A percentile compares a stretch with the other conserved stretches of the same genome.
These are phyloP conservation scores for Caenorhabditis wallacei DNA, from an alignment of 2,888 invertebrate species.

Conservation along the genomic window DNA sequence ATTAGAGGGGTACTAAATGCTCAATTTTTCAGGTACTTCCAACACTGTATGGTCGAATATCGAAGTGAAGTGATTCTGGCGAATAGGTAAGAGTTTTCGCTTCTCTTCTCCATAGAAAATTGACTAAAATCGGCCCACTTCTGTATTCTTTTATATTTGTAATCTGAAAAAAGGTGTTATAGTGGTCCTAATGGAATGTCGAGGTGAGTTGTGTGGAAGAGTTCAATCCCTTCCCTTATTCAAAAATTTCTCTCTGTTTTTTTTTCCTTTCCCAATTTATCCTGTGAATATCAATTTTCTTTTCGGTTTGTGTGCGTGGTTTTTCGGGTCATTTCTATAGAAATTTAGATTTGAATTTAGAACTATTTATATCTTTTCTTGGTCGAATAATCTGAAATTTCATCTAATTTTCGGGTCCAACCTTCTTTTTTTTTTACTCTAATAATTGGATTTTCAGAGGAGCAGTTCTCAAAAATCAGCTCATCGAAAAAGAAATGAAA, in stretches of 20 bases:
- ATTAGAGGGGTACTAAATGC: too few species aligned
- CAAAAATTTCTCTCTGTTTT: constrained; percentile 13
- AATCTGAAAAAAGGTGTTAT: constrained; percentile 15
- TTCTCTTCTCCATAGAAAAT: neutral
- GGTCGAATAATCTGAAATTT: constrained; percentile 1
- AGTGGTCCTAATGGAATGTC: constrained; percentile 52
- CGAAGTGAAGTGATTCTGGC: constrained; percentile 95
- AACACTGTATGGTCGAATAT: constrained; percentile 95
- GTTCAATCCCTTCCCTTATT: constrained; percentile 22
- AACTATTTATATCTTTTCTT: constrained; percentile 3
- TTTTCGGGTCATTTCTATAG: constrained; percentile 19
- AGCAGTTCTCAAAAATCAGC: constrained; percentile 94
- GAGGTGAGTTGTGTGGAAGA: constrained; percentile 54
- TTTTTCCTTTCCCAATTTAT: constrained; percentile 9
- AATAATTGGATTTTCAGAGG: constrained; percentile 87
- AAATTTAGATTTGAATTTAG: neutral
- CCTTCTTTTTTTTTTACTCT: neutral
- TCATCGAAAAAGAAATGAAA: constrained; percentile 92
- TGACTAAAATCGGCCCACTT: constrained; percentile 3
- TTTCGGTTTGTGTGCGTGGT: constrained; percentile 40
- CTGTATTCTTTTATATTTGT: constrained; percentile 2
- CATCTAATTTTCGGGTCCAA: constrained; percentile 8
- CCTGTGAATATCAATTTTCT: neutral
- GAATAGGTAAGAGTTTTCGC: constrained; percentile 85
- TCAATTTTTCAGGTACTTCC: constrained; percentile 88